Conservation (phyloP, 2,113 vertebrate genomes). For the Sturnira hondurensis region DNA sequence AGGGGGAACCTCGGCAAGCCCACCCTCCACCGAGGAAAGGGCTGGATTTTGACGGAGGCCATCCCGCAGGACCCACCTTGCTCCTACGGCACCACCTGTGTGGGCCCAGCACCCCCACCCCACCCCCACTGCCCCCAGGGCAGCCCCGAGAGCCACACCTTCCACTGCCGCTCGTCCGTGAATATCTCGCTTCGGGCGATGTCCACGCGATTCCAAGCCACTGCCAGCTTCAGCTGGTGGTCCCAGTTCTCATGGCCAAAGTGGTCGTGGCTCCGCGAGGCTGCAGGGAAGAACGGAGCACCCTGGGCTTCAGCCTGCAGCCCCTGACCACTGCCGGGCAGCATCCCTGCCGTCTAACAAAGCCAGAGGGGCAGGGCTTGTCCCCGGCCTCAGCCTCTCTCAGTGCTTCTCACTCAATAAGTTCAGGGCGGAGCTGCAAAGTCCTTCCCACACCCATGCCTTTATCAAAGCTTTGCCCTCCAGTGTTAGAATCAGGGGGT, state of each 20-base stretch:
- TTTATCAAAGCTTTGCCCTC: background rate
- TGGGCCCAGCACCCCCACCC: background rate
- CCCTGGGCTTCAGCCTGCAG: fast-evolving
- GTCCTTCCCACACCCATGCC: fast-evolving
- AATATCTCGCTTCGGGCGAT: constrained; percentile 95
- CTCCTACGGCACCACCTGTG: fast-evolving
- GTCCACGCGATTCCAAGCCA: constrained; percentile 96
- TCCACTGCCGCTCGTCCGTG: constrained; percentile 92
- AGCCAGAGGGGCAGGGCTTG: background rate
- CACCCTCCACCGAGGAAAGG: background rate
- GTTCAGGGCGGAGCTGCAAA: fast-evolving
- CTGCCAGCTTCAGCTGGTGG: constrained; percentile 93
- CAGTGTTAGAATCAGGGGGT: background rate
- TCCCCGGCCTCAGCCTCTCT: background rate
- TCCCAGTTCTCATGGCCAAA: constrained; percentile 85
- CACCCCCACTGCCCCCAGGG: fast-evolving
- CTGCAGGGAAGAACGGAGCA: constrained; percentile 65
- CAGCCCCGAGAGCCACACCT: constrained; percentile 75
- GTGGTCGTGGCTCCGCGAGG: constrained; percentile 84
- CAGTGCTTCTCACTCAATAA: fast-evolving
- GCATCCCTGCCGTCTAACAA: background rate
- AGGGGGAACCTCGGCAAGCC: background rate
- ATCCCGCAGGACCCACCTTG: no score
- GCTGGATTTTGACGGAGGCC: fast-evolving
- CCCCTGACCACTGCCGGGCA: background rate